A percentile compares a stretch with the other conserved stretches of the same genome.
Conservation (phyloP, 1,140 invertebrate species). For the Lucilia cuprina region DNA sequence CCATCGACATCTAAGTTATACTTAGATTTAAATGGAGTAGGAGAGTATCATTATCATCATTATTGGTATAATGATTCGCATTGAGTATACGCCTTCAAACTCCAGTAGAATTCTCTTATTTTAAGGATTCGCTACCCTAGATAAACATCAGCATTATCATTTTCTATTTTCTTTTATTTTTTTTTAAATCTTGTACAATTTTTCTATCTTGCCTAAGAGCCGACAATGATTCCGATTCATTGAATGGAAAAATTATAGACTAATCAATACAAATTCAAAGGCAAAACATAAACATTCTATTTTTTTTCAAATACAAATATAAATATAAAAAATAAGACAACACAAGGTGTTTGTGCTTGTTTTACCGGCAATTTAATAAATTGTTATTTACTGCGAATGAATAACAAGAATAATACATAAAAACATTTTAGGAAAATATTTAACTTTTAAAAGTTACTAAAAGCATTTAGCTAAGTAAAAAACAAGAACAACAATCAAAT, state of each 20-base stretch:
- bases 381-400: not conserved
- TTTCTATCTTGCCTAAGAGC: constrained; percentile 16
- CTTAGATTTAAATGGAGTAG: not conserved
- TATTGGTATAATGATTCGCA: not conserved
- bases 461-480: not conserved
- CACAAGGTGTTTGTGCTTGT: constrained; percentile 38
- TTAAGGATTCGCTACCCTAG: not conserved
- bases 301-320: constrained; percentile 21
- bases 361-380: constrained; percentile 39
- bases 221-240: constrained; percentile 47
- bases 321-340: no score
- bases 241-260: constrained; percentile 62
- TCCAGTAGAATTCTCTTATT: not conserved
- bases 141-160: no score
- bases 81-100: constrained; percentile 4
- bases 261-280: constrained; percentile 49
- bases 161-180: not conserved
- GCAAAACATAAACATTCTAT: not conserved
- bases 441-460: not conserved
- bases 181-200: not conserved
- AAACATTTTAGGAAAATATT: not conserved
- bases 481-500: not conserved
- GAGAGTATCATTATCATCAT: not conserved
- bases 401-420: not conserved
- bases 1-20: not conserved